Evolutionary conservation across 2,113 vertebrate species (phyloP).

Genomic region (Sander lucioperca): DNA sequence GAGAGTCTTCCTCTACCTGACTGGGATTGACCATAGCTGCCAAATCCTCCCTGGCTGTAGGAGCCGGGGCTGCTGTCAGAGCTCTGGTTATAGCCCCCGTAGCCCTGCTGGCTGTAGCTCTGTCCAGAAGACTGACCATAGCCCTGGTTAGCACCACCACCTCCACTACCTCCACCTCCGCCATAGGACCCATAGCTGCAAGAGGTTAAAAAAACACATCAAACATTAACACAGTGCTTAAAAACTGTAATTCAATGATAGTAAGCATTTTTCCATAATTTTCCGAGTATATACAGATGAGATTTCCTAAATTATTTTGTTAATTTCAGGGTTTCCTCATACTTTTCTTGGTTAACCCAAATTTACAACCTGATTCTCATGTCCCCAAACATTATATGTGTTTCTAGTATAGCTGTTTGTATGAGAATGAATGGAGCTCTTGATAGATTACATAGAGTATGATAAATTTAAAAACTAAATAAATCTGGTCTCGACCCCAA

Average conservation of each 20-base stretch:
- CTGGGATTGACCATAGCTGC: constrained; percentile 87
- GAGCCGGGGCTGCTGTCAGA: constrained; percentile 81
- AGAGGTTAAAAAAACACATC: neutral
- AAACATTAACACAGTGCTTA: neutral
- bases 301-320: neutral
- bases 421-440: neutral
- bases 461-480: neutral
- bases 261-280: neutral
- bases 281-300: neutral
- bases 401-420: neutral
- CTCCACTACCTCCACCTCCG: constrained; percentile 40
- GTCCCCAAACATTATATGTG: neutral
- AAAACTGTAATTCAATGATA: neutral
- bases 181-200: constrained; percentile 89
- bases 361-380: neutral
- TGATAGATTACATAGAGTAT: neutral
- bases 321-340: neutral
- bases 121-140: constrained; percentile 87
- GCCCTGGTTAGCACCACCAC: constrained; percentile 85
- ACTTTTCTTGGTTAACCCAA: neutral
- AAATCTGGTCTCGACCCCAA: too few species aligned
- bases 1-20: constrained; percentile 77
- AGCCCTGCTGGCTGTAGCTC: constrained; percentile 88
- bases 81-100: constrained; percentile 86
- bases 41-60: constrained; percentile 88